These are phyloP conservation scores for Chaenocephalus aceratus DNA, from an alignment of 2,113 vertebrate genomes.

Conservation along the genomic window DNA sequence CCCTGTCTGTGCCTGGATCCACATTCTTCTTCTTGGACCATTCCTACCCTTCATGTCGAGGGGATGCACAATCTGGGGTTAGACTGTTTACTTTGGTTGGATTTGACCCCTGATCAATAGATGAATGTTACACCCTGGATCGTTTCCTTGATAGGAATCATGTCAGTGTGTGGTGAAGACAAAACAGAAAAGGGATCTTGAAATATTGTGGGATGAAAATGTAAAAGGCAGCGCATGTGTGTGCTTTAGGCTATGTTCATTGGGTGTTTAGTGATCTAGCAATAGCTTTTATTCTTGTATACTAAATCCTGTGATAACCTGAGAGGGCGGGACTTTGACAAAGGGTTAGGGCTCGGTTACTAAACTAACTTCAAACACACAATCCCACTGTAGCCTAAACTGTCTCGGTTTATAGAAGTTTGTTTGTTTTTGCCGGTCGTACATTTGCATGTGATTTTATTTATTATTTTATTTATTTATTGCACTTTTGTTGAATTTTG, in stretches of 20 bases:
- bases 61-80: constrained; percentile 60
- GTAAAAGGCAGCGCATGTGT: constrained; percentile 52
- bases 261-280: constrained; percentile 41
- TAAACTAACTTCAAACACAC: constrained; percentile 28
- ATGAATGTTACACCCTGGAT: constrained; percentile 43
- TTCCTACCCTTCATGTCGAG: constrained; percentile 38
- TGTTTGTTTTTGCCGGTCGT: constrained; percentile 37
- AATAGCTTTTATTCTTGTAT: constrained; percentile 55
- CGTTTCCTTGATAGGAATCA: constrained; percentile 6
- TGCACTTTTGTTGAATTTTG: constrained; percentile 44
- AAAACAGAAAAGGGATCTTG: not conserved
- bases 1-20: constrained; percentile 65
- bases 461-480: constrained; percentile 33
- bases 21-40: constrained; percentile 25
- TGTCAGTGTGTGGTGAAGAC: constrained; percentile 5
- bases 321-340: constrained; percentile 18
- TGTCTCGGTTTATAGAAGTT: constrained; percentile 20
- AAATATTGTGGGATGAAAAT: not conserved
- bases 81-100: not conserved
- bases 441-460: constrained; percentile 56
- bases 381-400: constrained; percentile 24
- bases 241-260: constrained; percentile 42
- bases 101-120: constrained; percentile 35
- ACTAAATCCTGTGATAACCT: constrained; percentile 37
- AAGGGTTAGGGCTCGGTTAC: constrained; percentile 65